Evolutionary conservation across 1,140 invertebrate species (phyloP).

Genomic region (Drosophila paulistorum): DNA sequence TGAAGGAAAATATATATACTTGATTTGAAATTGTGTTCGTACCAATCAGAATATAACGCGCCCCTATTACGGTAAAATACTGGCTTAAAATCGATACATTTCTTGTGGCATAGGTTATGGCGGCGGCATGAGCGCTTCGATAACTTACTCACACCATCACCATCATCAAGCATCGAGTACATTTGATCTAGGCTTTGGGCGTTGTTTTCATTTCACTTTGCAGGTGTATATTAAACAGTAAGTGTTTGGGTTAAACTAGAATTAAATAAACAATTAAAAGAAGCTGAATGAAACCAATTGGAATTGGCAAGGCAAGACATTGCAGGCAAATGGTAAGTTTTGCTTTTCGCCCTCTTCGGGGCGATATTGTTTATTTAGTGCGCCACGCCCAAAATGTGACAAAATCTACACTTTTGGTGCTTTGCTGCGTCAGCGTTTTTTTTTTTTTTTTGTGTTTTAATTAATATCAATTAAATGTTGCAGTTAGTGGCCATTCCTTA

Average conservation of each 20-base stretch:
- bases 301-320: constrained; percentile 16
- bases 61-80: background rate
- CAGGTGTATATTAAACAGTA: constrained; percentile 16
- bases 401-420: constrained; percentile 26
- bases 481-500: constrained; percentile 29
- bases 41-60: background rate
- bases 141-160: constrained; percentile 19
- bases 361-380: constrained; percentile 23
- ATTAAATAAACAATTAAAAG: background rate
- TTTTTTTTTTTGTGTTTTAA: background rate
- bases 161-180: constrained; percentile 16
- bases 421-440: constrained; percentile 38
- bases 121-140: background rate
- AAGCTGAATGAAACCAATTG: constrained; percentile 42
- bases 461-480: constrained; percentile 22
- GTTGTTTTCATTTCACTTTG: constrained; percentile 61
- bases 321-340: constrained; percentile 60
- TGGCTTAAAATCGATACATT: background rate
- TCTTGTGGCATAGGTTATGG: background rate
- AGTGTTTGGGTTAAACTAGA: constrained; percentile 14
- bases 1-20: constrained; percentile 5
- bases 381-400: constrained; percentile 71
- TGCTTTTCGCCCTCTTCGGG: background rate
- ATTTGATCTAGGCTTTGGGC: constrained; percentile 72
- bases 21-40: background rate